Evolutionary conservation across 2,888 invertebrate genomes (phyloP).

Genomic region (Sepiola atlantica): DNA sequence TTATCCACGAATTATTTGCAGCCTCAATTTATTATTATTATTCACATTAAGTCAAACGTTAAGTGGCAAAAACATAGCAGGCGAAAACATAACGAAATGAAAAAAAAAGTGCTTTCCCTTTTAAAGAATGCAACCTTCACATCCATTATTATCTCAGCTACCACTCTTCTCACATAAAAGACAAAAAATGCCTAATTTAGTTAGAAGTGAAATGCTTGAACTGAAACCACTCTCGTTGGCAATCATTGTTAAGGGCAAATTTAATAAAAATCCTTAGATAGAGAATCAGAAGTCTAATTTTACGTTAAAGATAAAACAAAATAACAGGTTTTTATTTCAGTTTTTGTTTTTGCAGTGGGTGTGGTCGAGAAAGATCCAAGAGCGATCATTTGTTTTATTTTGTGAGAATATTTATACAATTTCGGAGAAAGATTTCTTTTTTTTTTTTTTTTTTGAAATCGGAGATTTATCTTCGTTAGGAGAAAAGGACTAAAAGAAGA

Average conservation of each 20-base stretch:
- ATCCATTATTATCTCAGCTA: neutral
- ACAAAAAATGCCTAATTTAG: neutral
- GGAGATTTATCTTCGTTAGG: neutral
- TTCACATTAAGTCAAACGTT: neutral
- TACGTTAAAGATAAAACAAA: neutral
- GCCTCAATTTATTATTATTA: neutral
- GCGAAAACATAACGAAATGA: neutral
- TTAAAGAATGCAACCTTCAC: neutral
- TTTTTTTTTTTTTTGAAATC: neutral
- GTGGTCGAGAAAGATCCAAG: neutral
- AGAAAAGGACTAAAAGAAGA: neutral
- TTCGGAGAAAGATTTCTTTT: too few relatives aligned
- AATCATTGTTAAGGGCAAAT: conserved; percentile 20
- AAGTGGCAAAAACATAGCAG: neutral
- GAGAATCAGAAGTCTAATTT: neutral
- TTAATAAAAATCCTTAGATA: neutral
- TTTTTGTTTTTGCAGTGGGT: neutral
- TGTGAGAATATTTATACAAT: neutral
- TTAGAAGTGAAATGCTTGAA: neutral
- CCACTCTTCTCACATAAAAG: neutral
- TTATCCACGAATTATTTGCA: neutral
- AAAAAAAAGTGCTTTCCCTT: neutral
- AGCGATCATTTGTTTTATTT: neutral
- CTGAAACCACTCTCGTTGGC: neutral
- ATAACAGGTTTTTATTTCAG: neutral